phyloP scores from a whole-genome alignment of 2,888 invertebrate genomes.

The Epirrita christyi region DNA sequence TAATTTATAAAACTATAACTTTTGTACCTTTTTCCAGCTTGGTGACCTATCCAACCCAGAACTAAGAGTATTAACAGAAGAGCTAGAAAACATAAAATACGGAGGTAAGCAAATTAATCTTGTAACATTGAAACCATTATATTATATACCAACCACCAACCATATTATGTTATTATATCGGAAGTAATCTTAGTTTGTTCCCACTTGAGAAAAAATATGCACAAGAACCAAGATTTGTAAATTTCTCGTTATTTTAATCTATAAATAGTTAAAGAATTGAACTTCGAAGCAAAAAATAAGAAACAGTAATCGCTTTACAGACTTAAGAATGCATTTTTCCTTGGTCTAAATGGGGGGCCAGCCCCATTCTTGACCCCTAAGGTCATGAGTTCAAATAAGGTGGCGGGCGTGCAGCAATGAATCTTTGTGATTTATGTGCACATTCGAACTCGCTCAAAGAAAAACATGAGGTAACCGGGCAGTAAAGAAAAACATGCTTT shows the following conservation, averaged over 20 bases:
- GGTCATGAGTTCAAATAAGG: conserved; percentile 21
- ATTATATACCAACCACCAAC: too few species aligned
- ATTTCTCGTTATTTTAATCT: too few species aligned
- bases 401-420: conserved; percentile 22
- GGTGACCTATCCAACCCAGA: conserved; percentile 97
- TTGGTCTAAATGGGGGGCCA: too few species aligned
- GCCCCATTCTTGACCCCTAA: conserved; percentile 11
- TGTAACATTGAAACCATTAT: conserved; percentile 1
- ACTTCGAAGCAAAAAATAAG: too few species aligned
- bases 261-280: too few species aligned
- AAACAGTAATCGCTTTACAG: too few species aligned
- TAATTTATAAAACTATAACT: background rate
- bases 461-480: conserved; percentile 17
- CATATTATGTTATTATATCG: too few species aligned
- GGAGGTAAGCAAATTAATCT: conserved; percentile 87
- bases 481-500: conserved; percentile 29
- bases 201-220: too few species aligned
- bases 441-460: conserved; percentile 29
- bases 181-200: too few species aligned
- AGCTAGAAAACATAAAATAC: conserved; percentile 95
- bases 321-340: too few species aligned
- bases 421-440: conserved; percentile 27
- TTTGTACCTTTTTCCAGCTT: conserved; percentile 87
- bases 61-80: conserved; percentile 95
- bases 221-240: too few species aligned